phyloP scores from a whole-genome alignment of 2,888 invertebrate species.

The Mellilla xanthometata region DNA sequence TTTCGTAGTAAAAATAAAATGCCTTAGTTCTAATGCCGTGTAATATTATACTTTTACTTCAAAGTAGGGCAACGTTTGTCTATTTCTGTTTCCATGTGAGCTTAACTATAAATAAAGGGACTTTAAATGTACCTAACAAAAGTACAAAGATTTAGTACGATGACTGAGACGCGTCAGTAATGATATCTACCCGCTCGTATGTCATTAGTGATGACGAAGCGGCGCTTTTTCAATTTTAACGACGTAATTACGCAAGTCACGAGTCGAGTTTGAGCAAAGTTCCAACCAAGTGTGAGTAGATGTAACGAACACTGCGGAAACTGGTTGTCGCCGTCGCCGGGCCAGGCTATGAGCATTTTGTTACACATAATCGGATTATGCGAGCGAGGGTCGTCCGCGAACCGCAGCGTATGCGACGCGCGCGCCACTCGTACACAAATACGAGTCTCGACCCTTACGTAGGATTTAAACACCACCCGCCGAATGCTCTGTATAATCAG shows the following conservation, averaged over 20 bases:
- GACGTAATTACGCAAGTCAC: constrained; percentile 37
- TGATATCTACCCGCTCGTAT: constrained; percentile 17
- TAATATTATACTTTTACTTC: too few relatives aligned
- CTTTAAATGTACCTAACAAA: neutral
- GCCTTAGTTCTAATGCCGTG: too few relatives aligned
- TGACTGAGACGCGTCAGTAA: neutral
- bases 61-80: too few relatives aligned
- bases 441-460: constrained; percentile 43
- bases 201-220: constrained; percentile 30
- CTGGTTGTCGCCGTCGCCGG: constrained; percentile 43
- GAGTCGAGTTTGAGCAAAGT: constrained; percentile 23
- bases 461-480: constrained; percentile 47
- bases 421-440: constrained; percentile 16
- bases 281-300: constrained; percentile 35
- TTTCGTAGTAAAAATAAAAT: too few relatives aligned
- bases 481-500: constrained; percentile 40
- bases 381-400: constrained; percentile 56
- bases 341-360: constrained; percentile 70
- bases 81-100: too few relatives aligned
- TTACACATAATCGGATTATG: constrained; percentile 76
- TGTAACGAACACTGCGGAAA: constrained; percentile 48
- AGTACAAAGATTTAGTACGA: neutral
- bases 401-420: constrained; percentile 48
- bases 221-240: constrained; percentile 37
- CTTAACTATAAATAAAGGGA: too few relatives aligned